These are phyloP conservation scores for Phocides pigmalion DNA, from an alignment of 1,140 invertebrate genomes.

Conservation along the genomic window DNA sequence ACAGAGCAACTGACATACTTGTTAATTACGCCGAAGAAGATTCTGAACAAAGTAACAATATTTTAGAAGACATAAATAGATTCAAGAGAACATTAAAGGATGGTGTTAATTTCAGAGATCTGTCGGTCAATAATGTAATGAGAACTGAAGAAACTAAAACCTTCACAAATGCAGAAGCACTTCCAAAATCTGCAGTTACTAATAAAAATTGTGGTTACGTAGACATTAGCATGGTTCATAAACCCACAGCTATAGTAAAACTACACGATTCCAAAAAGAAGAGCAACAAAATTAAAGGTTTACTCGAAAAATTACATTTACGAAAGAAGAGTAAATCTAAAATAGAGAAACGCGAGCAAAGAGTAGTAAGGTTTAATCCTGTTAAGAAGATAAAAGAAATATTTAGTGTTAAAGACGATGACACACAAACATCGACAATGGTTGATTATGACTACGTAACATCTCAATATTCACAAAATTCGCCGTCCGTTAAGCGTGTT, in stretches of 20 bases:
- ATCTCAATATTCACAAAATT: slow-evolving; percentile 15
- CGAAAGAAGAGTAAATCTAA: slow-evolving; percentile 36
- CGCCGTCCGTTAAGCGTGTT: not conserved
- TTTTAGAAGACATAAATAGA: slow-evolving; percentile 4
- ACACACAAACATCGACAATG: slow-evolving; percentile 26
- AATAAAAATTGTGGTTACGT: slow-evolving; percentile 46
- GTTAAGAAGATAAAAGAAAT: slow-evolving; percentile 58
- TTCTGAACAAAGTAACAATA: not conserved
- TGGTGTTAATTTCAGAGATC: not conserved
- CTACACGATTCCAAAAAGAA: slow-evolving; percentile 47
- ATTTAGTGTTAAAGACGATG: slow-evolving; percentile 37
- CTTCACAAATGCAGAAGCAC: not conserved
- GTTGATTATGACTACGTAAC: slow-evolving; percentile 51
- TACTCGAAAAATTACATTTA: slow-evolving; percentile 46
- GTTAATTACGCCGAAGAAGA: not conserved
- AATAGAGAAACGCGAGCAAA: slow-evolving; percentile 41
- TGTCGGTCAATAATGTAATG: not conserved
- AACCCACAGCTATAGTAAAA: slow-evolving; percentile 49
- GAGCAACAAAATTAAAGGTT: slow-evolving; percentile 44
- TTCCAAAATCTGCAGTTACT: slow-evolving; percentile 7
- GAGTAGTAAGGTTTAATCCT: slow-evolving; percentile 50
- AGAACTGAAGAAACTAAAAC: slow-evolving; percentile 5
- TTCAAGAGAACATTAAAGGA: slow-evolving; percentile 5
- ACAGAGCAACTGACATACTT: not conserved
- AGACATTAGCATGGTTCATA: slow-evolving; percentile 48